A percentile compares a stretch with the other conserved stretches of the same genome.
Conservation (phyloP, 1,140 invertebrate genomes). For the Nomia melanderi region DNA sequence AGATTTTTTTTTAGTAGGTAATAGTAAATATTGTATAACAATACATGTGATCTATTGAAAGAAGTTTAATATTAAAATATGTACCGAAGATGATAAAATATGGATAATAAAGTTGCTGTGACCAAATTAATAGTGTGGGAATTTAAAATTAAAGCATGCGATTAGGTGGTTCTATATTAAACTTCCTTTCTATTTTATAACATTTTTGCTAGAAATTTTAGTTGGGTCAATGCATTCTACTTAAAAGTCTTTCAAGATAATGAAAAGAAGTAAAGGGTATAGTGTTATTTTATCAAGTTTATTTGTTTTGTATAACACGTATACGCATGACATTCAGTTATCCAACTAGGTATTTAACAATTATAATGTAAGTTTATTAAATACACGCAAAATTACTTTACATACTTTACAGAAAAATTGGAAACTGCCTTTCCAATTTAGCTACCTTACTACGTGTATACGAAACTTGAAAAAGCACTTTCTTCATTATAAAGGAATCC, state of each 20-base stretch:
- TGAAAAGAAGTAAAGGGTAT: not conserved
- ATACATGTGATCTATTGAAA: conserved; percentile 16
- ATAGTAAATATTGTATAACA: conserved; percentile 26
- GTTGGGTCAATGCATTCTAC: not conserved
- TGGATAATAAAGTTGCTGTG: conserved; percentile 39
- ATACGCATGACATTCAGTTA: conserved; percentile 1
- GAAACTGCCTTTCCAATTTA: no score
- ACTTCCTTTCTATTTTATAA: not conserved
- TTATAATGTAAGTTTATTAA: not conserved
- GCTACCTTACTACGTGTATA: not conserved
- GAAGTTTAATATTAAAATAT: conserved; percentile 20
- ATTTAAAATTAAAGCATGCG: not conserved
- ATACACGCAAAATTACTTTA: no score
- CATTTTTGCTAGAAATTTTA: conserved; percentile 3
- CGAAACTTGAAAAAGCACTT: not conserved
- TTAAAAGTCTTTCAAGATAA: not conserved
- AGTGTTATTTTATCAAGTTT: conserved; percentile 1
- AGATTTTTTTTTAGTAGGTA: conserved; percentile 8
- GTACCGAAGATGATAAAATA: conserved; percentile 21
- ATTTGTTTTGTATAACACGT: not conserved
- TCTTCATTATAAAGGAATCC: no score
- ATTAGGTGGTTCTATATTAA: not conserved
- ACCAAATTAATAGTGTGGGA: conserved; percentile 3
- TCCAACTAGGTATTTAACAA: not conserved
- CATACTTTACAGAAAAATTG: no score